These are phyloP conservation scores for Chionomys nivalis DNA, from an alignment of 2,113 vertebrate genomes.

Conservation along the genomic window DNA sequence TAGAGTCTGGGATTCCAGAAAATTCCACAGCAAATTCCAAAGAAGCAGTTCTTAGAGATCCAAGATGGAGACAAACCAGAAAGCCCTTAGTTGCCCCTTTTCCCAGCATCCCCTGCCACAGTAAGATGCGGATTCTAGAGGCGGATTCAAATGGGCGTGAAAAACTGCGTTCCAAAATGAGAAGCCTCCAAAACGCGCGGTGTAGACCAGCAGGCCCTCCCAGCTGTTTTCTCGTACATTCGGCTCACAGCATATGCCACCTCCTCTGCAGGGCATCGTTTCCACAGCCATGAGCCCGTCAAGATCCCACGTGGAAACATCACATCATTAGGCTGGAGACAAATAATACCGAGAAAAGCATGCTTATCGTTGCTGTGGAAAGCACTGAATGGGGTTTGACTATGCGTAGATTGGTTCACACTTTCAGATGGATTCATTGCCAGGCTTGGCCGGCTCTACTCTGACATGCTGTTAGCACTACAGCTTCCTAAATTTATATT, in stretches of 20 bases:
- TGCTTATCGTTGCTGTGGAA: constrained; percentile 32
- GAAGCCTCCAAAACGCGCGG: neutral
- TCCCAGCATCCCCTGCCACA: neutral
- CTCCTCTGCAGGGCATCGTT: neutral
- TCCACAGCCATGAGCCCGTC: neutral
- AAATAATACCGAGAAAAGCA: constrained; percentile 24
- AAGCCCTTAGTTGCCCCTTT: neutral
- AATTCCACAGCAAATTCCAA: neutral
- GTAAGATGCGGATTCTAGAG: neutral
- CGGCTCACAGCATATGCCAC: neutral
- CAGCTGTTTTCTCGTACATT: neutral
- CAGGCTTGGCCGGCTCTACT: neutral
- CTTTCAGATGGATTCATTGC: neutral
- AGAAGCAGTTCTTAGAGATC: neutral
- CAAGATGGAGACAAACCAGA: neutral
- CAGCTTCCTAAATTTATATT: constrained; percentile 60
- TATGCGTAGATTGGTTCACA: neutral
- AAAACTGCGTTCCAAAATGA: neutral
- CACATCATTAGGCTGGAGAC: constrained; percentile 35
- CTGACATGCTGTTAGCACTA: neutral
- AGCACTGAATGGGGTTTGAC: constrained; percentile 43
- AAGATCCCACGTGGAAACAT: constrained; percentile 44
- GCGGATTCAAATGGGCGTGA: neutral
- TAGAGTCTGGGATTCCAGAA: neutral
- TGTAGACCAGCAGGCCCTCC: neutral